Evolutionary conservation across 2,888 invertebrate genomes (phyloP).

Genomic region (Mythimna impura): DNA sequence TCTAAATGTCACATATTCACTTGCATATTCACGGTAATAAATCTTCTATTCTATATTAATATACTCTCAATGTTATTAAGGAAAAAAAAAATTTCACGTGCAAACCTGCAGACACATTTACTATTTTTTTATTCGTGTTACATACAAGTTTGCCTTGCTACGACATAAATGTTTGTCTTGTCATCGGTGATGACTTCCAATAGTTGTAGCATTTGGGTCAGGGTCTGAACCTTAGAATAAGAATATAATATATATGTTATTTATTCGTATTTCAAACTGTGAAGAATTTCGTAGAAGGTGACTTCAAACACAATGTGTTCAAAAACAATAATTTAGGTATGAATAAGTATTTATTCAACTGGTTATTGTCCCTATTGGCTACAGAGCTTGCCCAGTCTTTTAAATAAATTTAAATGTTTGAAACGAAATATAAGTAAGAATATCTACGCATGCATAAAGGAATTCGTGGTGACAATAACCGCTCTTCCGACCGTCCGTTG

Average conservation of each 20-base stretch:
- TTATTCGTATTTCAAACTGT: conserved; percentile 16
- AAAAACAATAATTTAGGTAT: background rate
- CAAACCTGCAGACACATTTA: background rate
- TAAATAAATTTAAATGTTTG: background rate
- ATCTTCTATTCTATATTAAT: no score
- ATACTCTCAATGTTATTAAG: no score
- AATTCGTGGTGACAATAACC: no score
- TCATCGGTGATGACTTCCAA: conserved; percentile 31
- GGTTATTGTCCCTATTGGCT: background rate
- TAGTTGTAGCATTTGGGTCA: conserved; percentile 27
- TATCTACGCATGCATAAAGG: no score
- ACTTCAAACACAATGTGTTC: background rate
- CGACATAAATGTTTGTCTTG: conserved; percentile 11
- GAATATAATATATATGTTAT: background rate
- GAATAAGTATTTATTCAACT: background rate
- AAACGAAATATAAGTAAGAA: background rate
- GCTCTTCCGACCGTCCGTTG: no score
- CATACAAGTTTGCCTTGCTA: conserved; percentile 24
- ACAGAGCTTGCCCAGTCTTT: background rate
- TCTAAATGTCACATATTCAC: background rate
- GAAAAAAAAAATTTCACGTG: background rate
- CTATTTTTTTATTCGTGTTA: background rate
- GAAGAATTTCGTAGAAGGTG: conserved; percentile 31
- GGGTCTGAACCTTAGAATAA: conserved; percentile 21
- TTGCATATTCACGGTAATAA: background rate